A percentile compares a stretch with the other conserved stretches of the same genome.
Evolutionary conservation across 30 jellyfish, hydroid and myxozoan genomes (phyloP).

Genomic region (Pseudorhiza aurosa): DNA sequence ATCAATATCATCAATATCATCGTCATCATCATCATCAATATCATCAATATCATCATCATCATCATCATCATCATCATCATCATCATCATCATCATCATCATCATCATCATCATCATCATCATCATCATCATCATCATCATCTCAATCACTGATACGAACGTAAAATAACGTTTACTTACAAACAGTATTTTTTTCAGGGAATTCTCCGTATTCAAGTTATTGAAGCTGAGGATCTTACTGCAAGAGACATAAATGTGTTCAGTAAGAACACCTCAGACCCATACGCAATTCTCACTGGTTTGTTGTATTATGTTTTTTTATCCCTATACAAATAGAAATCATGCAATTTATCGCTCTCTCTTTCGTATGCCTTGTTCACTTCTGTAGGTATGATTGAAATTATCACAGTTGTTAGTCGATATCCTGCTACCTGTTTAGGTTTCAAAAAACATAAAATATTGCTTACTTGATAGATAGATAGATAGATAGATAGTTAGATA

Average conservation of each 20-base stretch:
- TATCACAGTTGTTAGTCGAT: too few relatives aligned
- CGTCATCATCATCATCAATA: not conserved
- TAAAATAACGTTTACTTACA: too few relatives aligned
- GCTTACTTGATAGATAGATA: too few relatives aligned
- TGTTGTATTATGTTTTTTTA: not conserved
- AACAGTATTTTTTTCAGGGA: conserved; percentile 88
- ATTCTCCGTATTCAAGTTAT: conserved; percentile 66
- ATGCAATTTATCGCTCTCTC: not conserved
- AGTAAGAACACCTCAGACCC: conserved; percentile 94
- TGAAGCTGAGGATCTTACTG: conserved; percentile 90
- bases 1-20: not conserved
- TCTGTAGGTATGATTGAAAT: too few relatives aligned
- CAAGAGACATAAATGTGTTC: conserved; percentile 86
- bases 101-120: not conserved
- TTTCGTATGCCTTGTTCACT: too few relatives aligned
- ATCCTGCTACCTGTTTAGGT: too few relatives aligned
- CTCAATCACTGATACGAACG: too few relatives aligned
- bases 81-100: not conserved
- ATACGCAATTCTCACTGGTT: conserved; percentile 75
- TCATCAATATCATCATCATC: not conserved
- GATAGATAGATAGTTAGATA: too few relatives aligned
- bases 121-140: not conserved
- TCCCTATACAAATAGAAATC: not conserved
- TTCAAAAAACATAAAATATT: too few relatives aligned
- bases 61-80: not conserved